Evolutionary conservation across 2,797 vertebrate genomes (phyloP), one percentile per base, ranked within the genome.

Genomic region (Gymnopithys bicolor): DNA sequence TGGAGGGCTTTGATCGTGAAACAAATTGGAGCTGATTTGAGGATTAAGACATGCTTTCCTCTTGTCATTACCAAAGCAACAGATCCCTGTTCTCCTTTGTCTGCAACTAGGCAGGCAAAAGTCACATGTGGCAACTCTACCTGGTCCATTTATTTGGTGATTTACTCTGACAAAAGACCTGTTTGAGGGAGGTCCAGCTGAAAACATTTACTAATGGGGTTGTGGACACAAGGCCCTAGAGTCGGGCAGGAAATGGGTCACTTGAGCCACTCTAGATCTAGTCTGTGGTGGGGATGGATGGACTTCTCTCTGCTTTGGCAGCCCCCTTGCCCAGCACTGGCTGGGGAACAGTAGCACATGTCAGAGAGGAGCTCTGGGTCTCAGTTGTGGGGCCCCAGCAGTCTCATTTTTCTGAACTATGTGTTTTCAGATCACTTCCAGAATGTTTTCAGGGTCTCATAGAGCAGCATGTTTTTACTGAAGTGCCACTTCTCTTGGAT

Each of bases 171-270:
- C 88, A 87, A 91, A 93, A 46, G 63, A 75, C 13, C 41, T 87
- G 94, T 89, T 84, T 91, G 93, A 90, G 79, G 51, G 74, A 81
- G 55, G 74, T 74, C 93, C 81, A 68, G 35, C 73, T 94, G 58
- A 76, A 92, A 91, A 43, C 53, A 11, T 25, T 74, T 73, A 27
- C 27, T 94, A 37, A 78, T 23, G 19, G 22, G 23, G 7, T n/a
- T 93, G 89, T 96, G 64, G 32, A 60, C 33, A 49, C 37, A 81
- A 67, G 52, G 10, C 52, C 83, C 21, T 51, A 8, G 59, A 74
- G 24, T 13, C 0, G n/a, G 12, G n/a, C 45, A 74, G 68, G 76
- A 82, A 88, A 69, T 87, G 30, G 43, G 48, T 95, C 58, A 12
- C 53, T 70, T 37, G 46, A 66, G 37, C 49, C 33, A 15, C 49